These are phyloP conservation scores for Cichlasoma orientale DNA, from an alignment of 2,797 vertebrate species.

Conservation along the genomic window DNA sequence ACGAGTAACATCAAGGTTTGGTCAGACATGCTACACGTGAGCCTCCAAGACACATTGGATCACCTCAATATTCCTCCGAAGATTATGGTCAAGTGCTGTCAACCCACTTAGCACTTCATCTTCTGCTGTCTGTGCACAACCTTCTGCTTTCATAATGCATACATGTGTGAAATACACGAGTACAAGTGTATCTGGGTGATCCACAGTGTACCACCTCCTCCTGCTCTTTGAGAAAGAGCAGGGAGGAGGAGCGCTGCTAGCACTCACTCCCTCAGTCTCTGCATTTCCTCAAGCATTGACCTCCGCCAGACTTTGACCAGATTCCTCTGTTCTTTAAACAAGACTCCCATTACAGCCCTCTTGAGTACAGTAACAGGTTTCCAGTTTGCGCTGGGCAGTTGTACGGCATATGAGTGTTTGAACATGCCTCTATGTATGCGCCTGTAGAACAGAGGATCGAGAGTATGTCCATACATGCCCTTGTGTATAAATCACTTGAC, in stretches of 20 bases:
- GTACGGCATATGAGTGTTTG: conserved; percentile 55
- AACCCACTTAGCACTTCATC: conserved; percentile 62
- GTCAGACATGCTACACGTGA: conserved; percentile 39
- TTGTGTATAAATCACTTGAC: conserved; percentile 80
- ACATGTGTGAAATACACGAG: conserved; percentile 36
- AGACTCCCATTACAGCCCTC: conserved; percentile 72
- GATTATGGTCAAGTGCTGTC: conserved; percentile 70
- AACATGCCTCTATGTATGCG: conserved; percentile 42
- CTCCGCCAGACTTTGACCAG: conserved; percentile 67
- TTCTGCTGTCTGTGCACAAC: conserved; percentile 15
- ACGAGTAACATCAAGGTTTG: conserved; percentile 54
- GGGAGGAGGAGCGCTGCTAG: conserved; percentile 44
- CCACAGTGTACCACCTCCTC: conserved; percentile 43
- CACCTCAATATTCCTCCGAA: conserved; percentile 59
- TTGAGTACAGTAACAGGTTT: conserved; percentile 77
- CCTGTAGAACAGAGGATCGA: conserved; percentile 30
- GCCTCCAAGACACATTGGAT: conserved; percentile 51
- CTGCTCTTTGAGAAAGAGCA: conserved; percentile 39
- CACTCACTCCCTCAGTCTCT: conserved; percentile 68
- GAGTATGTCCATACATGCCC: conserved; percentile 50
- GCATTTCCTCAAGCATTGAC: conserved; percentile 75
- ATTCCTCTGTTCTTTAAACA: conserved; percentile 80
- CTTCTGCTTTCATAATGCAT: conserved; percentile 29
- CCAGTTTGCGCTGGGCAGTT: conserved; percentile 42
- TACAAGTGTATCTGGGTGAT: conserved; percentile 33